Evolutionary conservation across 2,113 vertebrate genomes (phyloP).

Genomic region (Pelobates fuscus): DNA sequence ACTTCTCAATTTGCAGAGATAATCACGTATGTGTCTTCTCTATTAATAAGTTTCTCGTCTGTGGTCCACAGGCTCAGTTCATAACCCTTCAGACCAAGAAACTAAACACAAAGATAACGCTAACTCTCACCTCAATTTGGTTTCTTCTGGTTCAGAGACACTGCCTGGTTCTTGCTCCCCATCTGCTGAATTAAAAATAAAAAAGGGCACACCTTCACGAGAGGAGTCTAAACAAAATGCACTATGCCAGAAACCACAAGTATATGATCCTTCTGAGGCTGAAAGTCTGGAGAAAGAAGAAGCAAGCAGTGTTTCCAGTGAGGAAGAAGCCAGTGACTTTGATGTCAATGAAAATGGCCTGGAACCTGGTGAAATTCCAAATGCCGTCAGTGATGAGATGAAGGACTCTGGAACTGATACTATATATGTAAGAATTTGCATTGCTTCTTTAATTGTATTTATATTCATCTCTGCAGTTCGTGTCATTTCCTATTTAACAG

Average conservation of each 20-base stretch:
- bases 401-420: constrained; percentile 54
- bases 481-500: constrained; percentile 30
- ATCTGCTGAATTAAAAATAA: constrained; percentile 40
- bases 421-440: constrained; percentile 57
- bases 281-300: constrained; percentile 59
- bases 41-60: neutral
- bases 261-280: constrained; percentile 48
- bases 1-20: too few relatives aligned
- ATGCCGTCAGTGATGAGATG: constrained; percentile 59
- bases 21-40: too few relatives aligned
- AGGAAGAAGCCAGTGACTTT: constrained; percentile 66
- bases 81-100: constrained; percentile 31
- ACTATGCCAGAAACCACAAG: constrained; percentile 28
- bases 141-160: constrained; percentile 35
- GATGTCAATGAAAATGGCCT: constrained; percentile 67
- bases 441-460: constrained; percentile 29
- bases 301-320: constrained; percentile 57
- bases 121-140: constrained; percentile 30
- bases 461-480: constrained; percentile 41
- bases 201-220: constrained; percentile 38
- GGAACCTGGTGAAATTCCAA: constrained; percentile 73
- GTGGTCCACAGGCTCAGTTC: constrained; percentile 47
- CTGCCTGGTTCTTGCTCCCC: neutral
- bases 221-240: constrained; percentile 20
- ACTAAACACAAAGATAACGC: constrained; percentile 49